phyloP scores from a whole-genome alignment of 1,140 invertebrate species.

The Sminthurides bifidus region DNA sequence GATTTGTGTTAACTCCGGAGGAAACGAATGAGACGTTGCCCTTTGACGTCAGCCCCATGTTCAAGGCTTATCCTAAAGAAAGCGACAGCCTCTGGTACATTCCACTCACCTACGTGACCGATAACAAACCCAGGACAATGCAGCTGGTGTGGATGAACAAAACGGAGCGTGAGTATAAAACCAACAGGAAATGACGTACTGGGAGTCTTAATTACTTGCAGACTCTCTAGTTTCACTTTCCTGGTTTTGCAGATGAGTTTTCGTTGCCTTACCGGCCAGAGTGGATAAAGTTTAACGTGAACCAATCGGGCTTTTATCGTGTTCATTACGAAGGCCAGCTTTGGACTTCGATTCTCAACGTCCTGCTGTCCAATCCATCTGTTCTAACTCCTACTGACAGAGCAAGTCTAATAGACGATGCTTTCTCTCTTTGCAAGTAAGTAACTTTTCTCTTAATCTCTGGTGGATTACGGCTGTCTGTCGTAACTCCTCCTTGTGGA shows the following conservation, averaged over 20 bases:
- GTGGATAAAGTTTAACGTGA: slow-evolving; percentile 79
- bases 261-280: slow-evolving; percentile 38
- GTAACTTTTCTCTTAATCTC: slow-evolving; percentile 6
- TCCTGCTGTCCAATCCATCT: slow-evolving; percentile 53
- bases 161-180: slow-evolving; percentile 47
- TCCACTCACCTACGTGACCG: slow-evolving; percentile 59
- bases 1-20: slow-evolving; percentile 38
- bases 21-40: slow-evolving; percentile 39
- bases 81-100: slow-evolving; percentile 49
- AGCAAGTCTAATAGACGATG: slow-evolving; percentile 62
- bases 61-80: background rate
- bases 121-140: slow-evolving; percentile 38
- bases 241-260: slow-evolving; percentile 32
- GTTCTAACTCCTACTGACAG: slow-evolving; percentile 57
- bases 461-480: too few species aligned
- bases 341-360: slow-evolving; percentile 59
- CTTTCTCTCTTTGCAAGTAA: slow-evolving; percentile 58
- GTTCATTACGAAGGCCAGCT: slow-evolving; percentile 68
- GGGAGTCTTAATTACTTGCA: too few species aligned
- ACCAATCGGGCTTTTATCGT: slow-evolving; percentile 73
- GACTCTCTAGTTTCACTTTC: too few species aligned
- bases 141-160: slow-evolving; percentile 59
- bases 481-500: too few species aligned
- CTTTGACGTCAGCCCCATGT: slow-evolving; percentile 34
- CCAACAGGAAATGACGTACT: too few species aligned